Conservation (phyloP, 2,113 vertebrate species). For the Nyctibius bracteatus region DNA sequence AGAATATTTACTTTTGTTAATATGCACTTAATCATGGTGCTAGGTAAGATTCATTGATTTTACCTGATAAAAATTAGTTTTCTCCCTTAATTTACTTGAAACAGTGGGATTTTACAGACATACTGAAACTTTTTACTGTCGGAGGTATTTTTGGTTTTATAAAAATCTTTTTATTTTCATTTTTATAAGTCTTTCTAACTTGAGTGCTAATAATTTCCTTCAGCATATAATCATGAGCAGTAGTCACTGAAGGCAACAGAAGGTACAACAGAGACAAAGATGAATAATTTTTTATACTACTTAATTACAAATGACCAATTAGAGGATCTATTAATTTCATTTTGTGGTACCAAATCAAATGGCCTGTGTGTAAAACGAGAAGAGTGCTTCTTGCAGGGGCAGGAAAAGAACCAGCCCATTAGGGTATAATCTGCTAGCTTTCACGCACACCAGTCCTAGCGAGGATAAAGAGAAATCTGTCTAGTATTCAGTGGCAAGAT, state of each 20-base stretch:
- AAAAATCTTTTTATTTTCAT: background rate
- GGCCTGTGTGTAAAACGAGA: background rate
- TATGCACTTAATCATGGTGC: background rate
- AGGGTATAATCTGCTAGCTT: constrained; percentile 20
- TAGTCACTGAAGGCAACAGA: background rate
- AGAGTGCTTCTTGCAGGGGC: background rate
- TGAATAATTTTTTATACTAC: constrained; percentile 14
- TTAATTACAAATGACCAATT: constrained; percentile 40
- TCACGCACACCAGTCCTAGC: background rate
- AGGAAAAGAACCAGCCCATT: background rate
- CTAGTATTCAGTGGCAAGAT: constrained; percentile 41
- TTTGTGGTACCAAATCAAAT: constrained; percentile 37
- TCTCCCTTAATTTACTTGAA: background rate
- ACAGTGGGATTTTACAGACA: background rate
- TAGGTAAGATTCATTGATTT: background rate
- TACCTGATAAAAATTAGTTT: background rate
- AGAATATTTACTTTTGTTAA: background rate
- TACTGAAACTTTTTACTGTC: background rate
- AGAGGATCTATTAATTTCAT: constrained; percentile 1
- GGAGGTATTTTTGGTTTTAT: accelerated
- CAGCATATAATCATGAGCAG: background rate
- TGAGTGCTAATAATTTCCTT: background rate
- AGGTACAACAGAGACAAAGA: background rate
- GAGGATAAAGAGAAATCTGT: constrained; percentile 45
- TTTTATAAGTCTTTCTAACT: background rate